Evolutionary conservation across 2,797 vertebrate species (phyloP).

Genomic region (Aselliscus stoliczkanus): DNA sequence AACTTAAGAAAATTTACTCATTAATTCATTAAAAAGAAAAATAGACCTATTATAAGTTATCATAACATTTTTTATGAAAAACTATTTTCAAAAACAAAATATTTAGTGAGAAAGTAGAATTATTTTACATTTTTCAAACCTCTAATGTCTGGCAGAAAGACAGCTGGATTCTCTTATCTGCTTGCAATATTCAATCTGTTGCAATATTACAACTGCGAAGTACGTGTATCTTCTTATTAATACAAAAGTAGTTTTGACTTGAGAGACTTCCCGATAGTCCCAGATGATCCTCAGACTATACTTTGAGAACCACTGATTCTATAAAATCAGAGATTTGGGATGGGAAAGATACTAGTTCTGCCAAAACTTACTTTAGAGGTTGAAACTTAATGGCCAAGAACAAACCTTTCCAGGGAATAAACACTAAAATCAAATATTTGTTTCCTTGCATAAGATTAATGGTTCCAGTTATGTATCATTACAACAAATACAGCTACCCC

Average conservation of each 20-base stretch:
- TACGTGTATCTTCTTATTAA: background rate
- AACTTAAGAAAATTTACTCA: background rate
- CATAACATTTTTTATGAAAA: conserved; percentile 19
- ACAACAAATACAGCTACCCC: background rate
- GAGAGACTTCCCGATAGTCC: background rate
- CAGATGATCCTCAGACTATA: background rate
- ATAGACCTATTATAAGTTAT: background rate
- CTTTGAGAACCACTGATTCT: background rate
- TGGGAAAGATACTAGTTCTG: background rate
- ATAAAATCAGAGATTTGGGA: background rate
- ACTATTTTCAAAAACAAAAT: background rate
- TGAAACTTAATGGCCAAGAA: background rate
- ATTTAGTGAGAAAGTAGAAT: background rate
- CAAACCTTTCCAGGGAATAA: background rate
- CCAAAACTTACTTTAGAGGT: background rate
- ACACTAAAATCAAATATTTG: background rate
- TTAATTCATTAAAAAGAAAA: background rate
- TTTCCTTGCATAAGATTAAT: background rate
- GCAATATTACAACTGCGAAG: background rate
- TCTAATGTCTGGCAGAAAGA: background rate
- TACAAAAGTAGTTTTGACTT: background rate
- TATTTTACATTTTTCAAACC: background rate
- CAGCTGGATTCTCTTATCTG: background rate
- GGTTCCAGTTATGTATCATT: background rate
- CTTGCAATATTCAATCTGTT: background rate